phyloP scores from a whole-genome alignment of 2,797 vertebrate genomes.

The Notamacropus eugenii region DNA sequence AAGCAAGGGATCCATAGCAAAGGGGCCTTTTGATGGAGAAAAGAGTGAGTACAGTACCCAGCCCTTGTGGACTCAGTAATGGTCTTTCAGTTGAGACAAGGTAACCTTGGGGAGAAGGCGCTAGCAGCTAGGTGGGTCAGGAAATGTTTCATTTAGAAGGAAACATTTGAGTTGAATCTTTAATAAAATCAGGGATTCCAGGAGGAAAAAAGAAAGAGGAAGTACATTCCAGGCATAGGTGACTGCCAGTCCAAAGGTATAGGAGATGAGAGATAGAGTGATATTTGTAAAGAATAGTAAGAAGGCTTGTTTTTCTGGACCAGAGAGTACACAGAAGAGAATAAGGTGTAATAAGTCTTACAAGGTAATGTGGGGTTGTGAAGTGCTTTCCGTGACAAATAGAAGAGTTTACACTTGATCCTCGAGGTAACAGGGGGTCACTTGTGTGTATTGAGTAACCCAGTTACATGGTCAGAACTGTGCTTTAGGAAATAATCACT shows the following conservation, averaged over 20 bases:
- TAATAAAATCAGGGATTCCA: background rate
- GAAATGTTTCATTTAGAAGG: background rate
- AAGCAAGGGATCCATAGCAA: background rate
- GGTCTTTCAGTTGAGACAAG: background rate
- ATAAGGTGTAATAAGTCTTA: background rate
- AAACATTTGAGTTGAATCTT: background rate
- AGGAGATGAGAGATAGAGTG: background rate
- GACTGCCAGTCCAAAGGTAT: background rate
- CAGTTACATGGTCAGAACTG: background rate
- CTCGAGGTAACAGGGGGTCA: background rate
- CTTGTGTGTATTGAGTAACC: background rate
- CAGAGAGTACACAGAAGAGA: background rate
- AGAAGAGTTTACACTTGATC: background rate
- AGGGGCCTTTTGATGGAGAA: background rate
- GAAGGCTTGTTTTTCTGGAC: background rate
- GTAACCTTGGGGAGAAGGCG: background rate
- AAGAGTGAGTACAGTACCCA: background rate
- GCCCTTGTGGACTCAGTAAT: background rate
- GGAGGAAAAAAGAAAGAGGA: background rate
- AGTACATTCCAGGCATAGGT: background rate
- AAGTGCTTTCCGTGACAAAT: background rate
- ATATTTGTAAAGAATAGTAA: background rate
- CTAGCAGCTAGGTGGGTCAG: background rate
- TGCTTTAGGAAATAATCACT: background rate
- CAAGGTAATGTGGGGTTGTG: background rate